Evolutionary conservation across 2,113 vertebrate genomes (phyloP).

Genomic region (Octodon degus): DNA sequence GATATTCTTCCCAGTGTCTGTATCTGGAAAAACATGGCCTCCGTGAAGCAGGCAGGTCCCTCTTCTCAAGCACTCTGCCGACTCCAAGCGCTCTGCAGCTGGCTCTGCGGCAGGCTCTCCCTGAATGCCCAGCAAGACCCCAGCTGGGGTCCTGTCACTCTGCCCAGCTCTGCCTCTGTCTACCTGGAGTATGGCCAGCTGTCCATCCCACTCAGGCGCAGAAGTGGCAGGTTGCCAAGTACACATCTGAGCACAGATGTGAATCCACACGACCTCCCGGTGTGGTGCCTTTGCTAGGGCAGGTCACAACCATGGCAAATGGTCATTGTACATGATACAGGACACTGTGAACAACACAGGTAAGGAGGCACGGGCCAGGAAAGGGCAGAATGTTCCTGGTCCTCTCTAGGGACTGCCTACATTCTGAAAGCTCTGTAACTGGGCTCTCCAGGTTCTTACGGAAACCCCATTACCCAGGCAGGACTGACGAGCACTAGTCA

Average conservation of each 20-base stretch:
- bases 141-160: too few relatives aligned
- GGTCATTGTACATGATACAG: background rate
- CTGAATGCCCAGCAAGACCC: too few relatives aligned
- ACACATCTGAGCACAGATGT: background rate
- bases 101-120: accelerated
- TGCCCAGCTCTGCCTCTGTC: background rate
- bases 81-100: background rate
- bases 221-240: background rate
- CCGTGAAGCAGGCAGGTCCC: too few relatives aligned
- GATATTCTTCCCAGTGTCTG: background rate
- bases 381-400: background rate
- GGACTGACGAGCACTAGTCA: background rate
- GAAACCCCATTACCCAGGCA: background rate
- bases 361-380: accelerated
- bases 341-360: background rate
- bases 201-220: background rate
- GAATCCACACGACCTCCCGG: background rate
- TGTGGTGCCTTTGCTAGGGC: background rate
- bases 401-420: background rate
- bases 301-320: background rate
- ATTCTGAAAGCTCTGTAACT: background rate
- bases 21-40: constrained; percentile 28
- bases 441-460: background rate
- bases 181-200: too few relatives aligned
- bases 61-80: background rate